Evolutionary conservation across 2,797 vertebrate genomes (phyloP).

Genomic region (Anolis apletophallus): DNA sequence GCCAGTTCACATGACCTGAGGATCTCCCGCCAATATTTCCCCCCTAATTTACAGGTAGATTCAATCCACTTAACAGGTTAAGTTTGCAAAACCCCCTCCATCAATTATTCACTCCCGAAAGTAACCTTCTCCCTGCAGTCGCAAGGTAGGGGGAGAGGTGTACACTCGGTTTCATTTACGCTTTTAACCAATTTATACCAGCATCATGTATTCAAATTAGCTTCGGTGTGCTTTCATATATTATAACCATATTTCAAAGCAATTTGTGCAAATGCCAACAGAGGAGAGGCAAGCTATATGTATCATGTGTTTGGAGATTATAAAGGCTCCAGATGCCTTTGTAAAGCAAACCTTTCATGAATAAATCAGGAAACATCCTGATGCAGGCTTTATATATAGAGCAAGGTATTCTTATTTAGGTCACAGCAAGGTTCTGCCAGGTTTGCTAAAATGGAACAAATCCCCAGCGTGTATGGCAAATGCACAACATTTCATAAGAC

Average conservation of each 20-base stretch:
- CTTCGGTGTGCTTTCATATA: slow-evolving; percentile 69
- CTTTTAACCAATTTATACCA: slow-evolving; percentile 75
- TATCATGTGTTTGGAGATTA: slow-evolving; percentile 83
- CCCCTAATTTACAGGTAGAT: slow-evolving; percentile 62
- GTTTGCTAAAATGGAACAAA: slow-evolving; percentile 83
- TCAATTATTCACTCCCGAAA: slow-evolving; percentile 72
- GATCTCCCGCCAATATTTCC: slow-evolving; percentile 50
- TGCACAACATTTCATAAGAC: slow-evolving; percentile 75
- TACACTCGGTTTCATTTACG: slow-evolving; percentile 74
- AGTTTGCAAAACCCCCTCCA: slow-evolving; percentile 54
- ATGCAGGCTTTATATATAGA: slow-evolving; percentile 85
- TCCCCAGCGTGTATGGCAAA: slow-evolving; percentile 76
- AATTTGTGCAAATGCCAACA: slow-evolving; percentile 82
- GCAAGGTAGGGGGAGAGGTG: slow-evolving; percentile 48
- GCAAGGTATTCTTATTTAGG: slow-evolving; percentile 85
- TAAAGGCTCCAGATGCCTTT: slow-evolving; percentile 81
- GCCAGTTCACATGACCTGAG: slow-evolving; percentile 39
- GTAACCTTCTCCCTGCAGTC: slow-evolving; percentile 49
- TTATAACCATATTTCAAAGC: slow-evolving; percentile 80
- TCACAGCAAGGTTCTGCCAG: slow-evolving; percentile 83
- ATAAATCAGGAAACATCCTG: slow-evolving; percentile 86
- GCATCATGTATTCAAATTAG: slow-evolving; percentile 78
- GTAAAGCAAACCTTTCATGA: slow-evolving; percentile 85
- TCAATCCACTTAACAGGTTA: slow-evolving; percentile 68
- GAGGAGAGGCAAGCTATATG: slow-evolving; percentile 75